These are phyloP conservation scores for Anser brachyrhynchus DNA, from an alignment of 2,113 vertebrate genomes.

Conservation along the genomic window DNA sequence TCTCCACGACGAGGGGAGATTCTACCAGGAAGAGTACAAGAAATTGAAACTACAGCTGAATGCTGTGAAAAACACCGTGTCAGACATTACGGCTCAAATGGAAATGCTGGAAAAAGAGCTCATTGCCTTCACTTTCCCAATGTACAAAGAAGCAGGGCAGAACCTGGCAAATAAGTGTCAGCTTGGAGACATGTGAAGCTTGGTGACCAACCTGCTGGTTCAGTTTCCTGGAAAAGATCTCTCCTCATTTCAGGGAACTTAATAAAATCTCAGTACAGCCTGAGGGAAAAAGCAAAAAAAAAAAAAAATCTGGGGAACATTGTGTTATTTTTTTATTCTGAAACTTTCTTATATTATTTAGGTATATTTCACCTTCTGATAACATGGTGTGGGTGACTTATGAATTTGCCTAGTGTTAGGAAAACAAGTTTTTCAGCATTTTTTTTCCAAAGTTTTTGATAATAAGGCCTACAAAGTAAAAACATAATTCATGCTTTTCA, in stretches of 20 bases:
- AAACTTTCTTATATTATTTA: not conserved
- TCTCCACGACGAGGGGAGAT: conserved; percentile 31
- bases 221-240: not conserved
- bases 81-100: conserved; percentile 68
- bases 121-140: conserved; percentile 18
- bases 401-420: not conserved
- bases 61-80: conserved; percentile 67
- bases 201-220: not conserved
- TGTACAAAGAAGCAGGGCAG: conserved; percentile 30
- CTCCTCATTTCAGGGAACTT: not conserved
- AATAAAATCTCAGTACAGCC: conserved; percentile 15
- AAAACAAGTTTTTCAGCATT: not conserved
- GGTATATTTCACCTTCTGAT: not conserved
- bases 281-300: not conserved
- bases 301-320: not conserved
- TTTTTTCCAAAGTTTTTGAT: not conserved
- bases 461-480: not conserved
- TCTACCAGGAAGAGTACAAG: conserved; percentile 69
- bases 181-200: not conserved
- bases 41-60: conserved; percentile 71
- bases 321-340: not conserved
- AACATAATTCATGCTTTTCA: not conserved
- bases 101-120: conserved; percentile 71
- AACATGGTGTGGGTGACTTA: not conserved
- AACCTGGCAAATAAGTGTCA: not conserved